Base-by-base conservation (phyloP, 2,797 vertebrate species). In the Dallia pectoralis region DNA sequence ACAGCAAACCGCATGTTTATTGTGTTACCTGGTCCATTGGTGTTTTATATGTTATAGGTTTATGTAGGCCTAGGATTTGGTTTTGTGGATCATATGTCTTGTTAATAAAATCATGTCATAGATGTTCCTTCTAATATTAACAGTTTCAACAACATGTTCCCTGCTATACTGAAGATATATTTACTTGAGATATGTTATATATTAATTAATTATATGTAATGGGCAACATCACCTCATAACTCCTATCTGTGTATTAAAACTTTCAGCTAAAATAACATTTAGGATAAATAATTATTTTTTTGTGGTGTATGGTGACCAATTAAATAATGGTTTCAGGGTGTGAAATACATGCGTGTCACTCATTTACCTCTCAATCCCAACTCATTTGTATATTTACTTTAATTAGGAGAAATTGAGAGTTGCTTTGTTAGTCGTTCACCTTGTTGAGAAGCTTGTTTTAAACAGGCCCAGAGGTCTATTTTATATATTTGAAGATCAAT, bases 381-480 rank as follows among this genome's bases (percentile, higher is more conserved):
- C 69, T 80, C 82, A 81, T 78, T 73, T 85, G 86, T 87, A 79
- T 87, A 84, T 89, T 87, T 86, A 75, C 78, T 67, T 82, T 85
- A 81, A 84, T 85, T 83, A 82, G 72, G 69, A 65, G 74, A 74
- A 84, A 77, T 76, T 75, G 73, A 77, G 64, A 72, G 70, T 77
- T 81, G 74, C 77, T 87, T 84, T 79, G 84, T 81, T 76, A 74
- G 74, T 70, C 59, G 68, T 72, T 70, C 33, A 75, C 51, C 71
- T 77, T 70, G 40, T 76, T 79, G 79, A 76, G 77, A 74, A 83
- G 75, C 76, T 63, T 61, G 16, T 74, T 85, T 74, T 67, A 79
- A 77, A 74, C 69, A 71, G 76, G 44, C 63, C 65, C 22, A 29
- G n/a, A 71, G 51, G 67, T 40, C 32, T 30, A 33, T 53, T 70